Evolutionary conservation across 2,113 vertebrate genomes (phyloP).

Genomic region (Crotalus tigris): DNA sequence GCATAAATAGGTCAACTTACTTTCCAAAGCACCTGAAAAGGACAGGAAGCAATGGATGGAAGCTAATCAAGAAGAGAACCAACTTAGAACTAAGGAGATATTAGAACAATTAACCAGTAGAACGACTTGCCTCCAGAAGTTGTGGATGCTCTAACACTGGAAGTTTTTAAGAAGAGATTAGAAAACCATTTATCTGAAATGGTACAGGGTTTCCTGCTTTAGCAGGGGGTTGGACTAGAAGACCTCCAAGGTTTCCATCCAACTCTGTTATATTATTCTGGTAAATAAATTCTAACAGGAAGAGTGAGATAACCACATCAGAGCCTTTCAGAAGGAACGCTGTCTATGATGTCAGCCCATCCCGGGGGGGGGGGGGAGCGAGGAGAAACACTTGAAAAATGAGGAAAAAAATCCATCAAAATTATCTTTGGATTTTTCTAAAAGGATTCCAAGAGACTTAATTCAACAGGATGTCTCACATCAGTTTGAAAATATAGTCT

Average conservation of each 20-base stretch:
- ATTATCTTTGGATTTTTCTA: not conserved
- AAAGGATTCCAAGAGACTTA: not conserved
- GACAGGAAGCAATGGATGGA: not conserved
- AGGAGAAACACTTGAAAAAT: not conserved
- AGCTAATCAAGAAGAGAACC: not conserved
- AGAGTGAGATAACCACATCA: too few relatives aligned
- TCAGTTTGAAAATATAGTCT: not conserved
- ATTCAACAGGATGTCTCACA: not conserved
- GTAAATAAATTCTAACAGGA: too few relatives aligned
- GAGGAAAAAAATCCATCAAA: not conserved
- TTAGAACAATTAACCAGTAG: not conserved
- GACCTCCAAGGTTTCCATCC: too few relatives aligned
- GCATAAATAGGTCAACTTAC: not conserved
- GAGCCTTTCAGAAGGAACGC: too few relatives aligned
- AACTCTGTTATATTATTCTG: too few relatives aligned
- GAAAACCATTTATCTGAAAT: too few relatives aligned
- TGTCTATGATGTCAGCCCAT: too few relatives aligned
- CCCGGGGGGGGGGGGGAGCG: rapidly evolving
- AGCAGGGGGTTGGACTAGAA: too few relatives aligned
- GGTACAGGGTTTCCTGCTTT: too few relatives aligned
- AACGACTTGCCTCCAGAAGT: not conserved
- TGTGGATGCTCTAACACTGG: not conserved
- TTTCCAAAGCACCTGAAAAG: not conserved
- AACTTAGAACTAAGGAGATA: not conserved
- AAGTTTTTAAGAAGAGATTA: not conserved